Evolutionary conservation across 2,113 vertebrate genomes (phyloP).

Genomic region (Oreochromis niloticus): DNA sequence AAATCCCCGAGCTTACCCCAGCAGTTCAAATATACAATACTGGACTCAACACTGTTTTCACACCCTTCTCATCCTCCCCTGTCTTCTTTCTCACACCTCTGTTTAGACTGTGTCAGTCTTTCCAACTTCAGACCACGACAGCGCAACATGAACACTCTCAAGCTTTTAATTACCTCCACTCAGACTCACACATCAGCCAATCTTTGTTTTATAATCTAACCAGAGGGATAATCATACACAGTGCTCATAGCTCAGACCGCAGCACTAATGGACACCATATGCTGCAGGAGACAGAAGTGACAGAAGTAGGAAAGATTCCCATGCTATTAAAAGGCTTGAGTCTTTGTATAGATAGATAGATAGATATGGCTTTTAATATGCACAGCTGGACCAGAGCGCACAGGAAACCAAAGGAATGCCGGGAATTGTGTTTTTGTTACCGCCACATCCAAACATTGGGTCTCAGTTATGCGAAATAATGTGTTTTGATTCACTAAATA

Average conservation of each 20-base stretch:
- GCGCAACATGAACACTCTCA: background rate
- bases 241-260: slow-evolving; percentile 15
- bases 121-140: background rate
- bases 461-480: slow-evolving; percentile 34
- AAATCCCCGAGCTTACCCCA: background rate
- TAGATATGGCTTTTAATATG: background rate
- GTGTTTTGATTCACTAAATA: slow-evolving; percentile 68
- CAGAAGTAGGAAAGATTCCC: slow-evolving; percentile 9
- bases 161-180: slow-evolving; percentile 41
- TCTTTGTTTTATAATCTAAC: slow-evolving; percentile 41
- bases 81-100: slow-evolving; percentile 8
- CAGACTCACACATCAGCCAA: slow-evolving; percentile 36
- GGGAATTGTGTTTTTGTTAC: slow-evolving; percentile 47
- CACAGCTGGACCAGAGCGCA: background rate
- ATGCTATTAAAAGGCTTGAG: background rate
- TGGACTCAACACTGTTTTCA: background rate
- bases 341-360: background rate
- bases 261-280: slow-evolving; percentile 48
- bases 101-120: background rate
- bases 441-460: slow-evolving; percentile 52
- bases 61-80: background rate
- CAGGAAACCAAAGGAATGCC: slow-evolving; percentile 62
- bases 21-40: background rate
- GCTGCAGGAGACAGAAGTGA: slow-evolving; percentile 13
- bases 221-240: slow-evolving; percentile 40